Conservation (phyloP, 2,888 invertebrate genomes). For the Sminthurinus aureus region DNA sequence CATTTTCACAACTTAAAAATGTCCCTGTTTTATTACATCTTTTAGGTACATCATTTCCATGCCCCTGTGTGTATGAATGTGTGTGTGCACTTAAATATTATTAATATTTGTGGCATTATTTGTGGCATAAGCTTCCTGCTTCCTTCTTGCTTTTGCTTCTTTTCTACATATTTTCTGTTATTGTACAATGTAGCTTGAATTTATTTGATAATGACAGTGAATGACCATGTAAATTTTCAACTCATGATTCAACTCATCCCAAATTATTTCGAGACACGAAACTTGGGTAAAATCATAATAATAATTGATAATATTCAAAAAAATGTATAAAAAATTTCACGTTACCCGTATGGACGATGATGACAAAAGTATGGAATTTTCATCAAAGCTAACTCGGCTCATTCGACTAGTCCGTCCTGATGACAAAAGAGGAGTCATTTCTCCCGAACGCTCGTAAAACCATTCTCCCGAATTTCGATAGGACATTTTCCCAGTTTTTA, state of each 20-base stretch:
- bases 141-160: too few species aligned
- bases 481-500: conserved; percentile 15
- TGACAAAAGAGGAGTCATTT: conserved; percentile 22
- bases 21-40: background rate
- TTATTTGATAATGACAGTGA: too few species aligned
- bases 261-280: too few species aligned
- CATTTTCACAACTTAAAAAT: background rate
- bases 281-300: background rate
- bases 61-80: too few species aligned
- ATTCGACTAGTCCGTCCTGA: conserved; percentile 20
- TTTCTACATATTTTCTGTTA: too few species aligned
- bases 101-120: too few species aligned
- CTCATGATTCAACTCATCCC: too few species aligned
- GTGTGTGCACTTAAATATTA: background rate
- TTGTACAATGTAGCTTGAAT: too few species aligned
- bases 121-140: too few species aligned
- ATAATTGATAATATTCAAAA: background rate
- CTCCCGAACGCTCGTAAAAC: conserved; percentile 25
- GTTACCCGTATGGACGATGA: conserved; percentile 11
- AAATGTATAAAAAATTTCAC: background rate
- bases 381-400: conserved; percentile 27
- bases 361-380: conserved; percentile 12
- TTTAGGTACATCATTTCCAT: background rate
- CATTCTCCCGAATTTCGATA: conserved; percentile 27
- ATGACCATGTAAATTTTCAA: too few species aligned